Conservation (phyloP, 1,140 invertebrate species). For the Centruroides vittatus region DNA sequence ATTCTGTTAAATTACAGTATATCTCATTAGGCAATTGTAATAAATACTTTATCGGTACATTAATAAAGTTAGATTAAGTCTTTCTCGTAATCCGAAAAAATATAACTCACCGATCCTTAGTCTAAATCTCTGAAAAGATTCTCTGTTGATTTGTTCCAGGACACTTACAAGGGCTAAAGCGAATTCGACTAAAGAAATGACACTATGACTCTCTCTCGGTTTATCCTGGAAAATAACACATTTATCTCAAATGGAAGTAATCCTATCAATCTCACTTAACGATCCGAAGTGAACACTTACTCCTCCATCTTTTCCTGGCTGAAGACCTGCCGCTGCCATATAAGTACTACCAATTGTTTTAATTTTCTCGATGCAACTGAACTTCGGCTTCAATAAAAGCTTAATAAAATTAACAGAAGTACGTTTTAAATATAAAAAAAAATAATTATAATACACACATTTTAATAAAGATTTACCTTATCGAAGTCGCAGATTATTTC, state of each 20-base stretch:
- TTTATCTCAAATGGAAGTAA: no score
- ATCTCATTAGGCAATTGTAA: no score
- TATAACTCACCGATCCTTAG: slow-evolving; percentile 59
- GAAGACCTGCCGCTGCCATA: slow-evolving; percentile 89
- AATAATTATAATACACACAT: background rate
- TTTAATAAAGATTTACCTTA: slow-evolving; percentile 44
- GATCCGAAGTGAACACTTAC: no score
- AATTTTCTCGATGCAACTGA: slow-evolving; percentile 93
- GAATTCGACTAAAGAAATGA: slow-evolving; percentile 81
- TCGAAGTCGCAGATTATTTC: slow-evolving; percentile 99
- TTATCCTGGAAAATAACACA: background rate
- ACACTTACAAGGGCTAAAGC: slow-evolving; percentile 79
- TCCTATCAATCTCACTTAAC: no score
- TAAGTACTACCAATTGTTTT: slow-evolving; percentile 98
- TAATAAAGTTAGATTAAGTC: no score
- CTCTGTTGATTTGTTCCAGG: slow-evolving; percentile 85
- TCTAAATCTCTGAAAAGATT: slow-evolving; percentile 90
- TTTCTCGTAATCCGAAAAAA: no score
- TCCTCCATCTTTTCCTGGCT: slow-evolving; percentile 34
- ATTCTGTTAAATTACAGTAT: background rate
- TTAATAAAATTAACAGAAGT: background rate
- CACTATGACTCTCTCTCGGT: slow-evolving; percentile 62
- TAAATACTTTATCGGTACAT: no score
- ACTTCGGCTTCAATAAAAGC: slow-evolving; percentile 78
- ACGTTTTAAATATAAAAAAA: no score